Evolutionary conservation across 1,140 invertebrate genomes (phyloP).

Genomic region (Lasioglossum baleicum): DNA sequence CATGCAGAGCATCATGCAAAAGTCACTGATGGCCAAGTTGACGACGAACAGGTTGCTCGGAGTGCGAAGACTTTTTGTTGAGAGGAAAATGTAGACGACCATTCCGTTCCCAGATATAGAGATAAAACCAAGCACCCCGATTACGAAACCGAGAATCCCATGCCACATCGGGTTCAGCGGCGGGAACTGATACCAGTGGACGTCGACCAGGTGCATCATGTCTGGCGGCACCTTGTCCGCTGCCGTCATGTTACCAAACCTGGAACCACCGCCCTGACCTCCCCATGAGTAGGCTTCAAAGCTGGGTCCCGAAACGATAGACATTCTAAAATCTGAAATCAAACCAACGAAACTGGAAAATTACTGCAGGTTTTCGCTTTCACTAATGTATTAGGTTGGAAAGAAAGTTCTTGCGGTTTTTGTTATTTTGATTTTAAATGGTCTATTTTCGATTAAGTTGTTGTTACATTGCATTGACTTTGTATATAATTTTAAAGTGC

Average conservation of each 20-base stretch:
- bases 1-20: conserved; percentile 92
- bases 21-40: conserved; percentile 93
- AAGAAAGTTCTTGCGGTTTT: too few species aligned
- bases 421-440: too few species aligned
- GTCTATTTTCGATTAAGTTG: too few species aligned
- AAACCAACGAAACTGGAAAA: background rate
- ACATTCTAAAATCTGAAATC: conserved; percentile 63
- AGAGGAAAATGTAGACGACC: conserved; percentile 91
- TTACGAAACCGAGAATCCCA: conserved; percentile 87
- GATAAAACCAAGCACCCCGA: conserved; percentile 86
- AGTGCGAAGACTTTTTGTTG: conserved; percentile 88
- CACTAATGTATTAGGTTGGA: too few species aligned
- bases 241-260: conserved; percentile 84
- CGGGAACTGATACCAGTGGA: conserved; percentile 88
- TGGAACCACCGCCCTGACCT: conserved; percentile 54
- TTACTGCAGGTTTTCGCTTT: too few species aligned
- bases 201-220: conserved; percentile 87
- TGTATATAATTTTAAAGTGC: too few species aligned
- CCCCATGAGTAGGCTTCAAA: conserved; percentile 70
- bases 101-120: conserved; percentile 90
- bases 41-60: conserved; percentile 92
- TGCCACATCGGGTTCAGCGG: conserved; percentile 91
- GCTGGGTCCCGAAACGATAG: conserved; percentile 74
- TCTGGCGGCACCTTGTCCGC: conserved; percentile 87
- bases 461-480: too few species aligned